Conservation (phyloP, 2,888 invertebrate species). For the Pyrrhia umbra region DNA sequence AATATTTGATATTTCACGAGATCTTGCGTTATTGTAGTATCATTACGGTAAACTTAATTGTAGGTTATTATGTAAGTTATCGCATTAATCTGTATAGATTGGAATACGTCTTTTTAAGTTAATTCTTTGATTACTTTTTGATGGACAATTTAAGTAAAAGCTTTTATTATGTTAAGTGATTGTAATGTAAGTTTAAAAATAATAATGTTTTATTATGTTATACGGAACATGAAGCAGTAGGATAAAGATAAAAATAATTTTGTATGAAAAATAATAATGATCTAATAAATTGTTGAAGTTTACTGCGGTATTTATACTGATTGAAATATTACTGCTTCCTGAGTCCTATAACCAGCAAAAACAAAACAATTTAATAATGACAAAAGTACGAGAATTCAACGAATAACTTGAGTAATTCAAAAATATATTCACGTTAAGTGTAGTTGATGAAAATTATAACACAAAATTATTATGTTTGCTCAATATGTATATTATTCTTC, state of each 20-base stretch:
- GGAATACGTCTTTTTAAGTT: background rate
- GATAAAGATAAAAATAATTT: slow-evolving; percentile 10
- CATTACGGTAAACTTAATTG: slow-evolving; percentile 33
- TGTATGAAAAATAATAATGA: background rate
- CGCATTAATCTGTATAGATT: background rate
- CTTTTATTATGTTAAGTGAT: slow-evolving; percentile 40
- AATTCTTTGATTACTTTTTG: background rate
- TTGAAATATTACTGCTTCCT: slow-evolving; percentile 40
- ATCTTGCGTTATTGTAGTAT: slow-evolving; percentile 57
- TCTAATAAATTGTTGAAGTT: background rate
- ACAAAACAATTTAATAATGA: slow-evolving; percentile 16
- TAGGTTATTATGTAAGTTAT: slow-evolving; percentile 22
- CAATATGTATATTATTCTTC: slow-evolving; percentile 53
- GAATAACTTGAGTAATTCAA: slow-evolving; percentile 61
- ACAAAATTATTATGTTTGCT: slow-evolving; percentile 63
- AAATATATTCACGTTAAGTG: slow-evolving; percentile 63
- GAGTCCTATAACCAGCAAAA: slow-evolving; percentile 8
- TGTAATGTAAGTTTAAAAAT: slow-evolving; percentile 27
- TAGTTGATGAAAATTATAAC: slow-evolving; percentile 46
- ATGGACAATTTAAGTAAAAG: slow-evolving; percentile 33
- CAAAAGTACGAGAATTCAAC: slow-evolving; percentile 69
- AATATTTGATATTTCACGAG: slow-evolving; percentile 65
- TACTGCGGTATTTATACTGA: background rate
- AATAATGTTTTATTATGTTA: slow-evolving; percentile 10
- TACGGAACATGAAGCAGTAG: slow-evolving; percentile 30